Evolutionary conservation across 1,140 invertebrate species (phyloP), one percentile per base, ranked within the genome.

Genomic region (Hypsibius dujardini): DNA sequence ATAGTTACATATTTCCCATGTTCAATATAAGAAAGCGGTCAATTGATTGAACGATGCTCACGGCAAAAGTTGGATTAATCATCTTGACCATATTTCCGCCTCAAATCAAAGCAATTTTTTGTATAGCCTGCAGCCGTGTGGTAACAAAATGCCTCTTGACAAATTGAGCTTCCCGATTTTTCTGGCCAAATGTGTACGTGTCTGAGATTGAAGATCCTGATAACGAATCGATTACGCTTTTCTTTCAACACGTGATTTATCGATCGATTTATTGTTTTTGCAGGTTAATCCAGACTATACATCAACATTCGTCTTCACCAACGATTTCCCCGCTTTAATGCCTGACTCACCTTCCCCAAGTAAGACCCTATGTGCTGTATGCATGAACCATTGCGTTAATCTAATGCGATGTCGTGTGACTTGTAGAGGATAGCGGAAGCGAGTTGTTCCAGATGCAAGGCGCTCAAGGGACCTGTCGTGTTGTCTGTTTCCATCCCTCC

Each of bases 401-500:
- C 46, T 73, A 47, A 76, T 46, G 70, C 1, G 42, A 70, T 46
- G 71, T 59, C 28, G 59, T 71, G 60, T 47, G 72, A 12, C 83
- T 86, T 1, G 74, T 79, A 73, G 81, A 80, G 15, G 59, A 73
- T 12, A 76, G 75, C 1, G 84, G 87, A 46, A 87, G 94, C 79
- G 87, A 87, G 40, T 79, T 97, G 14, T 95, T 98, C 77, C 84
- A 87, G 80, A 83, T 86, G 47, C 82, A 80, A 56, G 76, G 84
- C 28, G 94, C 92, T 1, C 83, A 83, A 76, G 94, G 93, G n/a
- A 88, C 85, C 1, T 97, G 94, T 79, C 85, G 87, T 76, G 95
- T 98, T 0, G 92, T 98, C 86, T 98, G 95, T 78, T 98, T 97
- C 79, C 92, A 97, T 83, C 93, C 95, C 1, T 87, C 89, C 77